phyloP scores from a whole-genome alignment of 2,888 invertebrate genomes.

The Sylvicola cinctus region DNA sequence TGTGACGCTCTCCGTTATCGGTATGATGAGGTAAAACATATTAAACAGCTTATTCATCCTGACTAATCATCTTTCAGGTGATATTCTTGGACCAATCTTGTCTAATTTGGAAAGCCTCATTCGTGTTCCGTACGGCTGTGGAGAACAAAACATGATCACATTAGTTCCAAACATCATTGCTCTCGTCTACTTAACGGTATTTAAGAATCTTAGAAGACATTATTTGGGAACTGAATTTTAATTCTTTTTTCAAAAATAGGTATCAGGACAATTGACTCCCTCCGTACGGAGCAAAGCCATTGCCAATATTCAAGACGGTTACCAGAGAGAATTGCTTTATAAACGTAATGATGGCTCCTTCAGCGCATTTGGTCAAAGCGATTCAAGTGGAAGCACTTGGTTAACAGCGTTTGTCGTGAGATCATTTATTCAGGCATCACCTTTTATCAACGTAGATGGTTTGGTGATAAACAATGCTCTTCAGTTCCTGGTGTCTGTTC shows the following conservation, averaged over 20 bases:
- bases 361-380: conserved; percentile 55
- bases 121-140: conserved; percentile 44
- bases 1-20: conserved; percentile 45
- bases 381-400: conserved; percentile 49
- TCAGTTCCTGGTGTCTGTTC: conserved; percentile 46
- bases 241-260: conserved; percentile 27
- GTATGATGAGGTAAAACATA: too few species aligned
- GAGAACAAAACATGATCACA: conserved; percentile 51
- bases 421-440: conserved; percentile 51
- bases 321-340: conserved; percentile 58
- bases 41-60: conserved; percentile 7
- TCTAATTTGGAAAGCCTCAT: conserved; percentile 41
- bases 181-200: conserved; percentile 36
- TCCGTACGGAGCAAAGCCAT: conserved; percentile 37
- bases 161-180: conserved; percentile 47
- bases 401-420: conserved; percentile 68
- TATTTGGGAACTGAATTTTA: too few species aligned
- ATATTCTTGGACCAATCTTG: conserved; percentile 35
- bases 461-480: conserved; percentile 42
- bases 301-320: conserved; percentile 34
- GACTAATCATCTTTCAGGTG: conserved; percentile 26
- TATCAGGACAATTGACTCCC: conserved; percentile 38
- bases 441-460: conserved; percentile 50
- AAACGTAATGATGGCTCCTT: conserved; percentile 56
- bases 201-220: conserved; percentile 14